Percentiles rank a stretch among this genome's conserved stretches.
These are phyloP conservation scores for Hystrix brachyura DNA, from an alignment of 2,113 vertebrate genomes.

Conservation along the genomic window DNA sequence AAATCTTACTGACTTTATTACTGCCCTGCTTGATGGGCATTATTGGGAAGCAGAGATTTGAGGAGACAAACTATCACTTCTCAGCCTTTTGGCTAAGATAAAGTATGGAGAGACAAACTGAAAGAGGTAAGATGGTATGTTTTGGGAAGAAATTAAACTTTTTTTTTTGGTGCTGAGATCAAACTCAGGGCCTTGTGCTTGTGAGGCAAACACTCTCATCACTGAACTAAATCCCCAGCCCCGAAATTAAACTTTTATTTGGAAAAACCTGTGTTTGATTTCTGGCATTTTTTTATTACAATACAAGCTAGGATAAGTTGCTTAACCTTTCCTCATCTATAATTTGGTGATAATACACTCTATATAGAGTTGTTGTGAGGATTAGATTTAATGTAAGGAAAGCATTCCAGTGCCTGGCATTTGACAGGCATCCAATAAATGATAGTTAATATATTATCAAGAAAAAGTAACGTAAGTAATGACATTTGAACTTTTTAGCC, in stretches of 20 bases:
- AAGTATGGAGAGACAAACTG: background rate
- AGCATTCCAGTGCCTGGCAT: background rate
- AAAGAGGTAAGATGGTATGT: background rate
- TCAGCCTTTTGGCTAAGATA: too few species aligned
- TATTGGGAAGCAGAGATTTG: background rate
- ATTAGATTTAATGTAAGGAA: conserved; percentile 63
- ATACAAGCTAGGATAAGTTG: conserved; percentile 32
- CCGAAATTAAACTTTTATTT: conserved; percentile 40
- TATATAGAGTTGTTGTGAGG: background rate
- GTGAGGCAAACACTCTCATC: too few species aligned
- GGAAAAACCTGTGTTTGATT: conserved; percentile 40
- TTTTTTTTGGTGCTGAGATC: background rate
- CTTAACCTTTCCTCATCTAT: conserved; percentile 54
- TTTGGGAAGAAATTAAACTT: conserved; percentile 57
- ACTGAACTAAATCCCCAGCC: too few species aligned
- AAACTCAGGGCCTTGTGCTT: too few species aligned
- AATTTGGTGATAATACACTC: background rate
- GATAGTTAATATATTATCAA: conserved; percentile 46
- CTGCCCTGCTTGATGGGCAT: background rate
- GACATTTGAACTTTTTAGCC: conserved; percentile 55
- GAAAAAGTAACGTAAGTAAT: conserved; percentile 24
- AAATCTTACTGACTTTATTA: conserved; percentile 15
- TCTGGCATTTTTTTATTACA: background rate
- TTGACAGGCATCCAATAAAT: background rate
- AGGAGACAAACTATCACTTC: background rate